These are phyloP conservation scores for Physella acuta DNA, from an alignment of 1,140 invertebrate species.

Conservation along the genomic window DNA sequence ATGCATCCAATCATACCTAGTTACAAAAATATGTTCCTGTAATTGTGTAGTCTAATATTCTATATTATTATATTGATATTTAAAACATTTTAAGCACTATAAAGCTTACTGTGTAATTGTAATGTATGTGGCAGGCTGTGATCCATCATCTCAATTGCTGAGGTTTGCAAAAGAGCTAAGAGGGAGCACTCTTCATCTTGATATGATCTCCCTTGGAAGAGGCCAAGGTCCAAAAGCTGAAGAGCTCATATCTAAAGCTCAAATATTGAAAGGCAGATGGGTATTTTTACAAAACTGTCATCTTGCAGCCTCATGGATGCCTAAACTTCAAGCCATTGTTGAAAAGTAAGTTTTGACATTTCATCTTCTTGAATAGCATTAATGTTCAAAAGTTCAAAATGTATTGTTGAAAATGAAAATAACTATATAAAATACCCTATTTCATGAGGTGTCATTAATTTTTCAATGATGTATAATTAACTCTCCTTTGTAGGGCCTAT, in stretches of 20 bases:
- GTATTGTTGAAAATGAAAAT: too few relatives aligned
- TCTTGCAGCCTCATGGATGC: slow-evolving; percentile 59
- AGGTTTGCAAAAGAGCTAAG: slow-evolving; percentile 57
- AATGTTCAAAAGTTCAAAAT: too few relatives aligned
- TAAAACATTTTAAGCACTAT: background rate
- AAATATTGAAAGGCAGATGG: slow-evolving; percentile 60
- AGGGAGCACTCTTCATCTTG: slow-evolving; percentile 55
- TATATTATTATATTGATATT: background rate
- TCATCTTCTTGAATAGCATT: too few relatives aligned
- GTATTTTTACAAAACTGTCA: slow-evolving; percentile 68
- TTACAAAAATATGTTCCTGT: too few relatives aligned
- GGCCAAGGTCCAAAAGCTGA: slow-evolving; percentile 59
- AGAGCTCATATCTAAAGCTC: slow-evolving; percentile 57
- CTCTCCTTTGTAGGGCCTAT: background rate
- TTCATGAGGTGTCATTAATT: too few relatives aligned
- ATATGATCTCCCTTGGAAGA: slow-evolving; percentile 59
- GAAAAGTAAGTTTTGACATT: too few relatives aligned
- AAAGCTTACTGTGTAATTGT: background rate
- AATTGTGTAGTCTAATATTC: background rate
- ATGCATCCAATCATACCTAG: too few relatives aligned
- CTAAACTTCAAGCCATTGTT: slow-evolving; percentile 53
- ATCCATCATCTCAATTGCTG: slow-evolving; percentile 54
- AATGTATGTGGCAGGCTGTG: slow-evolving; percentile 54
- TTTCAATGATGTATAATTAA: too few relatives aligned
- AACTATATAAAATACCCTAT: too few relatives aligned